Conservation (phyloP, 2,888 invertebrate genomes). For the Pyrochroa serraticornis region DNA sequence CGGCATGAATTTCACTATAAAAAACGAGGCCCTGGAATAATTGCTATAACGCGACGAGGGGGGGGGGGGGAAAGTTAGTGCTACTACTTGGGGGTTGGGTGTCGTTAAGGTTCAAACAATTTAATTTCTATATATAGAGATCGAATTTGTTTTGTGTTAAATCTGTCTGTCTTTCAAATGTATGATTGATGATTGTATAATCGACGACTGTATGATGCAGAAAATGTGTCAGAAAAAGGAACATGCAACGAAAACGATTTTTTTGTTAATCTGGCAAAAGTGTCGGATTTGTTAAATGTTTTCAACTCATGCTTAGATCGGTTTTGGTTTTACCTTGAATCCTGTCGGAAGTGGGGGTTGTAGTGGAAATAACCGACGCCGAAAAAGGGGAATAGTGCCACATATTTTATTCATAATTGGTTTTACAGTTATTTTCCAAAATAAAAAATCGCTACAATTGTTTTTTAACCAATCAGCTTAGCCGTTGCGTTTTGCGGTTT, state of each 20-base stretch:
- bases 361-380: conserved; percentile 25
- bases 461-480: conserved; percentile 21
- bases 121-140: conserved; percentile 13
- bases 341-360: background rate
- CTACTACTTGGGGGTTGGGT: conserved; percentile 6
- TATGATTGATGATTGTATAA: conserved; percentile 22
- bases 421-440: conserved; percentile 6
- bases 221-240: conserved; percentile 9
- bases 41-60: background rate
- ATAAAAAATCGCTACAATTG: conserved; percentile 7
- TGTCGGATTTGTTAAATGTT: conserved; percentile 17
- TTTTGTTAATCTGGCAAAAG: background rate
- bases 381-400: conserved; percentile 24
- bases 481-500: background rate
- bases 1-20: conserved; percentile 49
- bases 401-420: conserved; percentile 13
- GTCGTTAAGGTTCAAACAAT: background rate
- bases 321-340: conserved; percentile 11
- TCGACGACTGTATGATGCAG: conserved; percentile 20
- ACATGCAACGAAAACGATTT: conserved; percentile 6
- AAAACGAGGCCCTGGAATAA: conserved; percentile 11
- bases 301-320: conserved; percentile 22
- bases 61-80: too few relatives aligned
- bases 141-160: conserved; percentile 30
- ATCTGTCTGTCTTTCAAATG: conserved; percentile 49